A percentile compares a stretch with the other conserved stretches of the same genome.
Conservation (phyloP, 2,888 invertebrate genomes). For the Oscheius sp. region DNA sequence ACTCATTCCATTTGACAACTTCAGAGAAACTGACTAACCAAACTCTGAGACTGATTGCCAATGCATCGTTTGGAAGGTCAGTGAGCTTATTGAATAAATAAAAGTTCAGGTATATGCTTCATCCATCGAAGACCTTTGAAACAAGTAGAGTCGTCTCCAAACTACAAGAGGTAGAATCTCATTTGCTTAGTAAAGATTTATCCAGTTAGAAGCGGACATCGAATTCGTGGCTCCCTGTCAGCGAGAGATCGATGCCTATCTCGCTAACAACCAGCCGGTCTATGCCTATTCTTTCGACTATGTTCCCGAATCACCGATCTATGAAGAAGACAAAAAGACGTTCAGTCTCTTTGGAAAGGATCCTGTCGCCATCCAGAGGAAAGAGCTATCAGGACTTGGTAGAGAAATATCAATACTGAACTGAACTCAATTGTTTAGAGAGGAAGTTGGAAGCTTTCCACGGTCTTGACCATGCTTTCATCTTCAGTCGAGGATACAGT, state of each 20-base stretch:
- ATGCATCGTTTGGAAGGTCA: conserved; percentile 66
- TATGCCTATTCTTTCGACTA: conserved; percentile 70
- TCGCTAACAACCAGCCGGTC: conserved; percentile 54
- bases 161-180: conserved; percentile 45
- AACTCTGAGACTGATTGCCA: conserved; percentile 66
- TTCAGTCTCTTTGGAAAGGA: conserved; percentile 65
- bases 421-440: conserved; percentile 31
- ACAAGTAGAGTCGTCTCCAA: conserved; percentile 49
- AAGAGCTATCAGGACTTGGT: conserved; percentile 13
- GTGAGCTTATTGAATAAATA: neutral
- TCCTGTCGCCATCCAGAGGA: conserved; percentile 44
- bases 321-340: conserved; percentile 62
- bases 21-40: conserved; percentile 60
- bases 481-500: conserved; percentile 68
- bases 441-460: conserved; percentile 65
- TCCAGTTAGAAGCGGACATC: conserved; percentile 69
- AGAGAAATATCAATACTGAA: neutral
- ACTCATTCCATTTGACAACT: conserved; percentile 50
- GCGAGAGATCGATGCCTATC: conserved; percentile 63
- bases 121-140: conserved; percentile 42
- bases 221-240: conserved; percentile 70
- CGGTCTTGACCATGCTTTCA: conserved; percentile 70
- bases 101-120: conserved; percentile 52
- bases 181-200: neutral
- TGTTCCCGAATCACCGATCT: conserved; percentile 62